Base-by-base conservation (phyloP, 1,140 invertebrate species). In the Lepidotrigona ventralis region DNA sequence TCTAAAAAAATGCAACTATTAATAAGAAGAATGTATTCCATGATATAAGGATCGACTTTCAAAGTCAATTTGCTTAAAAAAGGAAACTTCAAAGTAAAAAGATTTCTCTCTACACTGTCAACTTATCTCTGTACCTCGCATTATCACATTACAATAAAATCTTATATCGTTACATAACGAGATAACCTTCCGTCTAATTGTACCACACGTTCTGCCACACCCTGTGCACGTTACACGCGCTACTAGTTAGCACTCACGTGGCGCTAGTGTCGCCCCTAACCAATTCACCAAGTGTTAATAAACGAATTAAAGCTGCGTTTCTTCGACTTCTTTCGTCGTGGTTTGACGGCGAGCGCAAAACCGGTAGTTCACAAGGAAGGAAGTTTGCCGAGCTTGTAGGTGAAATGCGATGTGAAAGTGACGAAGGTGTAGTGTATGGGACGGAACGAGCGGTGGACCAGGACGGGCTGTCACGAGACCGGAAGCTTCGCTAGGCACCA, bases 361-460 rank as follows among this genome's bases (percentile, higher is more conserved):
- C 75, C 26, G 60, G 46, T 66, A 51, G 63, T 66, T 64, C 26
- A 86, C 72, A 26, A 81, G 87, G 88, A 91, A 91, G 87, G 85
- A 88, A 90, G 69, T 85, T 33, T 58, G 26, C 54, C 33, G 26
- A 14, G 63, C 75, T 75, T 15, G 58, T 71, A 74, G 80, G 84
- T 84, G 83, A 87, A 86, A 88, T 69, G 83, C 87, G 81, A 88
- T 85, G 91, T 90, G 91, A 91, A 92, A 92, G 90, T 90, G 90
- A 91, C 86, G 83, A 85, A 85, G 76, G 69, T 69, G 82, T 72
- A 79, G 76, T 26, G 82, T 77, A 8, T 63, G 46, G 66, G 69
- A 64, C 82, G 66, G 85, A 87, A 79, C 75, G 72, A 56, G 78
- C 84, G 84, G 88, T 88, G 86, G 90, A 90, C 87, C 90, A 90